Evolutionary conservation across 2,888 invertebrate species (phyloP).

Genomic region (Dyspetes luteomarginatus): DNA sequence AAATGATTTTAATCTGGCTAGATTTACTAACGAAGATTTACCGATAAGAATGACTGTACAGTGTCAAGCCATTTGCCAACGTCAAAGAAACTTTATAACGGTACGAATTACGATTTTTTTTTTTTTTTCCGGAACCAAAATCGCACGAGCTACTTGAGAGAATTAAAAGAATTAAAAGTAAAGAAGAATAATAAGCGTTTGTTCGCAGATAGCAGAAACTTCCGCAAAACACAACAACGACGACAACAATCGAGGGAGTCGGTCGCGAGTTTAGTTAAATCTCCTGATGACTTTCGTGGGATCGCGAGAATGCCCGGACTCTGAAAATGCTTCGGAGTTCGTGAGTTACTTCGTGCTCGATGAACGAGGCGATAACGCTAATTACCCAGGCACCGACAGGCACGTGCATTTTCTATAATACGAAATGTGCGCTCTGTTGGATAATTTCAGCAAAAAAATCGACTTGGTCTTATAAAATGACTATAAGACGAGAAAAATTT

Average conservation of each 20-base stretch:
- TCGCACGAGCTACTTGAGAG: not conserved
- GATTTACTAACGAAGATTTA: no score
- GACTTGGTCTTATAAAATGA: not conserved
- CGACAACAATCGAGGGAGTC: not conserved
- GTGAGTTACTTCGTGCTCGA: constrained; percentile 59
- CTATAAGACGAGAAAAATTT: not conserved
- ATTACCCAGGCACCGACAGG: constrained; percentile 65
- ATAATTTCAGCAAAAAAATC: constrained; percentile 36
- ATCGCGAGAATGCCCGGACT: constrained; percentile 34
- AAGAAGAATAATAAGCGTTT: constrained; percentile 28
- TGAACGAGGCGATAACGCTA: constrained; percentile 63
- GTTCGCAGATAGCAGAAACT: constrained; percentile 24
- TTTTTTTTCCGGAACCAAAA: not conserved
- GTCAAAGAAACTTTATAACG: no score
- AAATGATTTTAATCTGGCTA: no score
- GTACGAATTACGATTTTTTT: no score
- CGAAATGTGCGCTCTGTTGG: constrained; percentile 24
- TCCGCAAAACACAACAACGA: constrained; percentile 18
- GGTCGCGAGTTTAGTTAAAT: not conserved
- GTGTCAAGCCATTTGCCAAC: no score
- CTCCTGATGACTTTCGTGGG: constrained; percentile 52
- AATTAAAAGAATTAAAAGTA: constrained; percentile 6
- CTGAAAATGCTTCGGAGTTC: constrained; percentile 36
- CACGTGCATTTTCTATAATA: constrained; percentile 52
- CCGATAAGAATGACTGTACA: no score